Percentiles rank a stretch among this genome's conserved stretches.
These are phyloP conservation scores for Aphidius ervi DNA, from an alignment of 1,140 invertebrate species.

Conservation along the genomic window DNA sequence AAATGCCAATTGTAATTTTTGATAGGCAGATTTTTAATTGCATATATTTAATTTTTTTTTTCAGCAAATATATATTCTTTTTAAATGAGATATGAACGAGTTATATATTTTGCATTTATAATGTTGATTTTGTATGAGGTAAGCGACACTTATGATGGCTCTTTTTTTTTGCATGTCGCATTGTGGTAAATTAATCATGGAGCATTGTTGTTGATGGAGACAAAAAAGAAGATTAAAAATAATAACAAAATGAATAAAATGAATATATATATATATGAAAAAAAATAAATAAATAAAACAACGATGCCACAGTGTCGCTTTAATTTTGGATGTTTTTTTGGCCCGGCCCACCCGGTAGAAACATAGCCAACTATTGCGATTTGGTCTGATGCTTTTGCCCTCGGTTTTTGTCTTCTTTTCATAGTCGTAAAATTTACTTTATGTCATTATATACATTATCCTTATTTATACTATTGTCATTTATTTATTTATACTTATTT, in stretches of 20 bases:
- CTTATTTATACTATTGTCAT: too few relatives aligned
- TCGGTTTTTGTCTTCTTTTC: slow-evolving; percentile 24
- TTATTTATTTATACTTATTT: slow-evolving; percentile 10
- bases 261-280: too few relatives aligned
- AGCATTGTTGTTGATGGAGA: slow-evolving; percentile 29
- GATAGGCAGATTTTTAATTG: background rate
- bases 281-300: background rate
- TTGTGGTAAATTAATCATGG: slow-evolving; percentile 37
- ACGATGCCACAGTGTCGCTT: slow-evolving; percentile 30
- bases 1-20: background rate
- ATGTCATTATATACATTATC: too few relatives aligned
- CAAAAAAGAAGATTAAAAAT: too few relatives aligned
- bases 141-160: too few relatives aligned
- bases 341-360: slow-evolving; percentile 33
- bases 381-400: slow-evolving; percentile 25
- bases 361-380: slow-evolving; percentile 30
- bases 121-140: too few relatives aligned
- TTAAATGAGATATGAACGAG: too few relatives aligned
- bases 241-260: too few relatives aligned
- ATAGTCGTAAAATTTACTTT: background rate
- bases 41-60: background rate
- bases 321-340: slow-evolving; percentile 35
- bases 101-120: too few relatives aligned
- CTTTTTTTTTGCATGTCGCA: background rate
- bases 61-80: too few relatives aligned